Percentiles rank a stretch among this genome's conserved stretches.
phyloP scores from a whole-genome alignment of 2,797 vertebrate genomes.

The Myotis findleyi region DNA sequence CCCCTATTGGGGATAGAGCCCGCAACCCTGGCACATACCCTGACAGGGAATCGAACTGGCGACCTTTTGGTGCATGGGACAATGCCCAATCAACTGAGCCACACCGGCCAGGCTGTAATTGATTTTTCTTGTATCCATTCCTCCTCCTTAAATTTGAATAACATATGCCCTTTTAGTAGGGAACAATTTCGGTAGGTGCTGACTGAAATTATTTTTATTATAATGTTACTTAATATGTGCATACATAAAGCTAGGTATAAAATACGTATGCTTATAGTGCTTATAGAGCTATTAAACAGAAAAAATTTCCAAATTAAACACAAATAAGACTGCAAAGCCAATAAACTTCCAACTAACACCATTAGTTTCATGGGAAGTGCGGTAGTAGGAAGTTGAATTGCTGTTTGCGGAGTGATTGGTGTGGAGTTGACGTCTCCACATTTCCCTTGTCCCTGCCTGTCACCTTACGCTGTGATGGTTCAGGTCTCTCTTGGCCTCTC shows the following conservation, averaged over 20 bases:
- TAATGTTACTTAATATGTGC: constrained; percentile 69
- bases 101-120: not conserved
- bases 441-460: not conserved
- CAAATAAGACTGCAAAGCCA: constrained; percentile 64
- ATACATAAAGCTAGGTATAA: constrained; percentile 73
- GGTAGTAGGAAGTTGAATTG: not conserved
- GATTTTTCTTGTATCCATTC: not conserved
- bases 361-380: not conserved
- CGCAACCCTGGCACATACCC: not conserved
- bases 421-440: not conserved
- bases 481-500: not conserved
- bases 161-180: not conserved
- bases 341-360: constrained; percentile 69
- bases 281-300: constrained; percentile 56
- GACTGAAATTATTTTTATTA: constrained; percentile 71
- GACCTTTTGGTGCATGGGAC: rapidly evolving
- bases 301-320: constrained; percentile 75
- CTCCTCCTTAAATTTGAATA: constrained; percentile 42
- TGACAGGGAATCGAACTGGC: not conserved
- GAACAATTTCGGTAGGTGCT: constrained; percentile 2
- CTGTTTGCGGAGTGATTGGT: not conserved
- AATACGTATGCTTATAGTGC: constrained; percentile 56
- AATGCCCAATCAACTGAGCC: not conserved
- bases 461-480: not conserved
- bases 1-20: too few species aligned